Conservation (phyloP, 2,888 invertebrate genomes). For the Lucinisca nassula region DNA sequence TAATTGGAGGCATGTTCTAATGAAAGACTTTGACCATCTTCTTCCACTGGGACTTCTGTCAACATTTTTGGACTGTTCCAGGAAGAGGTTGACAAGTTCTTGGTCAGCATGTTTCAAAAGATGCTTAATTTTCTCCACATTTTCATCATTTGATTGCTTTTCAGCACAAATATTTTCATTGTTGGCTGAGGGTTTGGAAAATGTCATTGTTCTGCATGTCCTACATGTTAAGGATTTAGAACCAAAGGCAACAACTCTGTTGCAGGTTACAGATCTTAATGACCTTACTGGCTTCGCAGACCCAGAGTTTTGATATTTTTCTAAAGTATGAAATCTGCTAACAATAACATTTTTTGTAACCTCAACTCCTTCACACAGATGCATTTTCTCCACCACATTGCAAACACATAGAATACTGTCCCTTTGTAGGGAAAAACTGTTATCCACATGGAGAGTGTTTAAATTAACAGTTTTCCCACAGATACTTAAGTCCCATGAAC, state of each 20-base stretch:
- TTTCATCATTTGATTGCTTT: slow-evolving; percentile 1
- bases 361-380: slow-evolving; percentile 21
- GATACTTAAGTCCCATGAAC: neutral
- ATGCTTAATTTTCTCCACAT: neutral
- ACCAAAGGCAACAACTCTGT: slow-evolving; percentile 1
- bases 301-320: neutral
- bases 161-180: neutral
- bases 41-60: slow-evolving; percentile 25
- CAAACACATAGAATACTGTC: neutral
- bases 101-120: neutral
- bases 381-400: neutral
- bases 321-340: slow-evolving; percentile 37
- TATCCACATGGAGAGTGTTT: neutral
- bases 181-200: neutral
- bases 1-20: slow-evolving; percentile 28
- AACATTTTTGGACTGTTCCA: slow-evolving; percentile 40
- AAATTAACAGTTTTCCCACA: slow-evolving; percentile 13
- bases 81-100: slow-evolving; percentile 21
- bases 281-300: neutral
- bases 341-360: slow-evolving; percentile 12
- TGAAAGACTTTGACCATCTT: slow-evolving; percentile 44
- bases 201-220: slow-evolving; percentile 9
- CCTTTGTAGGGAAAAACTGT: neutral
- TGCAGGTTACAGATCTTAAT: slow-evolving; percentile 25
- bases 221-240: neutral